Base-by-base conservation (phyloP, 2,113 vertebrate species). In the Hystrix brachyura region DNA sequence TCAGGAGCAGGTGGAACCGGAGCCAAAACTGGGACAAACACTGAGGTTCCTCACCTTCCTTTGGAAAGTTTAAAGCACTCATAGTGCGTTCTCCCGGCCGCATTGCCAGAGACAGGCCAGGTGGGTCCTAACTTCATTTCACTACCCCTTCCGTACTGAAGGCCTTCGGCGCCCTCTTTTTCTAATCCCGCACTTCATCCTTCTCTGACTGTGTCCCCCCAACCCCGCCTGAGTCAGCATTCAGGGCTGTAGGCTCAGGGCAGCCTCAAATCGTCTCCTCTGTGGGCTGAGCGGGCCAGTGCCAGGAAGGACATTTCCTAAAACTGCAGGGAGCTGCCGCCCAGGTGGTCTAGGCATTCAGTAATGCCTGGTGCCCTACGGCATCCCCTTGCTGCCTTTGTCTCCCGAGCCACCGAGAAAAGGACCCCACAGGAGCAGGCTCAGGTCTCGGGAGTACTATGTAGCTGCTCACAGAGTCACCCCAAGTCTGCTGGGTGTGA, bases 181-280 rank as follows among this genome's bases (percentile, higher is more conserved):
- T 13, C 60, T 71, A 32, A 19, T 43, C 5, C 3, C 1, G 8
- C 0, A 0, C 4, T 3, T n/a, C 81, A 5, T 12, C 25, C 38
- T 32, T n/a, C 14, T 1, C 23, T 13, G 34, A 7, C 12, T 0
- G 0, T 14, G 0, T 0, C 3, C 7, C 21, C 11, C 8, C 9
- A 27, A 38, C 38, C 43, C 32, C 4, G 0, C 5, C 15, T 9
- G 2, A 8, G 3, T 27, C 1, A 14, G 55, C 2, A 1, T 23
- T 46, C n/a, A 7, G 15, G 81, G 48, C 12, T 2, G 1, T 14
- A 10, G 82, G 23, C 8, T n/a, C 48, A 7, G 25, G 32, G 0
- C 0, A 1, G 2, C 1, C 19, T 11, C 14, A 3, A 1, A 7
- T 5, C 1, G 1, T 4, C 15, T 15, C 13, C 0, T 0, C 55